A percentile compares a stretch with the other conserved stretches of the same genome.
Evolutionary conservation across 1,140 invertebrate species (phyloP).

Genomic region (Drosophila tsacasi): DNA sequence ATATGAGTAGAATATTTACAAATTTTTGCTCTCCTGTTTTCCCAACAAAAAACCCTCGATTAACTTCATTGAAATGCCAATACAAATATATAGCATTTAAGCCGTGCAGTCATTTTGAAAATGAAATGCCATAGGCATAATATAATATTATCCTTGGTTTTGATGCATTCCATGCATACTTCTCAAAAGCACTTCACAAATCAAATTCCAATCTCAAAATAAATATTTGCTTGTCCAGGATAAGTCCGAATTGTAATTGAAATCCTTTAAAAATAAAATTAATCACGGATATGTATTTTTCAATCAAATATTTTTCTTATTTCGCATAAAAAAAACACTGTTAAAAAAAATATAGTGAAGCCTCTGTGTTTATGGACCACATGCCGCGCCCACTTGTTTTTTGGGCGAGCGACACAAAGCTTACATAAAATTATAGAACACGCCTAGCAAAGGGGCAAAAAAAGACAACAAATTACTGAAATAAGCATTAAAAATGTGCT

Average conservation of each 20-base stretch:
- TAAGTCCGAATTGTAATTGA: constrained; percentile 35
- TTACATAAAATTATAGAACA: constrained; percentile 69
- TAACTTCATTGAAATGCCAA: constrained; percentile 1
- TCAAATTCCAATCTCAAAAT: constrained; percentile 25
- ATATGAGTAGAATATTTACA: neutral
- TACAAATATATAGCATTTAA: neutral
- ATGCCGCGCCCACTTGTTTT: constrained; percentile 61
- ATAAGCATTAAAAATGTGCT: constrained; percentile 60
- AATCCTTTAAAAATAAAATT: constrained; percentile 52
- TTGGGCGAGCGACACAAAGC: constrained; percentile 22
- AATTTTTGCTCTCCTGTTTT: neutral
- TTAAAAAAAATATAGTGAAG: constrained; percentile 18
- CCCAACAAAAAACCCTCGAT: neutral
- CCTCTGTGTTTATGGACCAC: constrained; percentile 20
- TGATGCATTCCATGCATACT: constrained; percentile 17
- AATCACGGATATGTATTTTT: constrained; percentile 34
- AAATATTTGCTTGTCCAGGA: constrained; percentile 30
- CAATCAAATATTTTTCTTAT: constrained; percentile 45
- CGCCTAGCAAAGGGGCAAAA: constrained; percentile 44
- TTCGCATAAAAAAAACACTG: constrained; percentile 20
- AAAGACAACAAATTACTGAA: constrained; percentile 47
- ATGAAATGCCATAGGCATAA: neutral
- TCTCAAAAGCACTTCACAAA: constrained; percentile 4
- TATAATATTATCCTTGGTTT: neutral
- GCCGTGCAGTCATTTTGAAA: neutral